Evolutionary conservation across 2,888 invertebrate genomes (phyloP).

Genomic region (Acanthosepion lycidas): DNA sequence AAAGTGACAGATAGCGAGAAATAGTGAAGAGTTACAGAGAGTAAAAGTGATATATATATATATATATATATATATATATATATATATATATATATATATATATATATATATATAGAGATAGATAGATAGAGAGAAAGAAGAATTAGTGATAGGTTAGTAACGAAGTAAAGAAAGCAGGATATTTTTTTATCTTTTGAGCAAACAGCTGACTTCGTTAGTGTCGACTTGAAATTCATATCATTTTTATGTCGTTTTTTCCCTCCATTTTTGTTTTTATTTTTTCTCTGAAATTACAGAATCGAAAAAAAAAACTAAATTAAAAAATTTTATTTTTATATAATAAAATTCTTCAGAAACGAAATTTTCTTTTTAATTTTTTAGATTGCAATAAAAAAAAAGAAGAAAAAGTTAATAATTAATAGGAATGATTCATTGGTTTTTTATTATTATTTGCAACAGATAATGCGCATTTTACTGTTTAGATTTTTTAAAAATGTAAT

Average conservation of each 20-base stretch:
- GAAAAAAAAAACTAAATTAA: not conserved
- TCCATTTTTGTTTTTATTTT: not conserved
- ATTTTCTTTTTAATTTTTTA: not conserved
- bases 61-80: too few species aligned
- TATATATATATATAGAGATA: not conserved
- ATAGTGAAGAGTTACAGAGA: too few species aligned
- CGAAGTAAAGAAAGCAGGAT: not conserved
- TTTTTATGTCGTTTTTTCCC: not conserved
- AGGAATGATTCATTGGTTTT: not conserved
- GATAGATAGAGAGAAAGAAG: not conserved
- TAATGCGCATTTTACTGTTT: not conserved
- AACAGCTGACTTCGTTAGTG: too few species aligned
- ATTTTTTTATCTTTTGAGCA: too few species aligned
- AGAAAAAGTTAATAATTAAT: not conserved
- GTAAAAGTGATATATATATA: too few species aligned
- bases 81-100: too few species aligned
- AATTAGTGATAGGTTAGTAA: not conserved
- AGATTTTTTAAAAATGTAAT: too few species aligned
- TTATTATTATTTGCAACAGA: not conserved
- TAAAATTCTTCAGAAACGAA: not conserved
- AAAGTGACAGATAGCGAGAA: not conserved
- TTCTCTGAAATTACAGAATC: not conserved
- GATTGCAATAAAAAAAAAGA: not conserved
- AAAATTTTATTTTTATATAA: not conserved
- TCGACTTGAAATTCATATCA: not conserved